These are phyloP conservation scores for Congeria kusceri DNA, from an alignment of 2,888 invertebrate species.

Conservation along the genomic window DNA sequence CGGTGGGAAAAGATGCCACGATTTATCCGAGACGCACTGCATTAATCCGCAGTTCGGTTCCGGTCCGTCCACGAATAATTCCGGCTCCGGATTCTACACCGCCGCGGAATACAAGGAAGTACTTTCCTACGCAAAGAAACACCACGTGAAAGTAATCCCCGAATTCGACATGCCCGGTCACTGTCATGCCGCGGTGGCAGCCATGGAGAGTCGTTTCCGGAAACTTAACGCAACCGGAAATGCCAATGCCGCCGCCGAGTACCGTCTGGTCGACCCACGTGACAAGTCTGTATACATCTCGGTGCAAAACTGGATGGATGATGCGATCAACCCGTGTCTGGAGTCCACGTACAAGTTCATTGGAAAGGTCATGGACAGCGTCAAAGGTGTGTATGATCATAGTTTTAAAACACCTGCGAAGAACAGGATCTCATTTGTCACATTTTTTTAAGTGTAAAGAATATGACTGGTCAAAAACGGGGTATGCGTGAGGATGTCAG, in stretches of 20 bases:
- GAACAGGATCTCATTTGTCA: too few species aligned
- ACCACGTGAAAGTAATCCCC: conserved; percentile 81
- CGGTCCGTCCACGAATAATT: conserved; percentile 64
- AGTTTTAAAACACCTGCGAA: too few species aligned
- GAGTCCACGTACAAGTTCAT: conserved; percentile 77
- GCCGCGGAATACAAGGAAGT: conserved; percentile 75
- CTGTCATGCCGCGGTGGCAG: conserved; percentile 78
- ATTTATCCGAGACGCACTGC: conserved; percentile 67
- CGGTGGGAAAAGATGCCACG: conserved; percentile 71
- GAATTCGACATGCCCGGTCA: conserved; percentile 84
- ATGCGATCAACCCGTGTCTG: conserved; percentile 78
- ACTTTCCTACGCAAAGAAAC: conserved; percentile 75
- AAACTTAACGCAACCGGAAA: conserved; percentile 42
- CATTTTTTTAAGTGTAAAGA: too few species aligned
- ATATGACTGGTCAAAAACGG: too few species aligned
- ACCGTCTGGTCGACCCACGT: conserved; percentile 70
- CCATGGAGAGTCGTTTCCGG: conserved; percentile 78
- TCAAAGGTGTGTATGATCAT: conserved; percentile 32
- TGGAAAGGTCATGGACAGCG: conserved; percentile 66
- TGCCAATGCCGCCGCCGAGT: conserved; percentile 53
- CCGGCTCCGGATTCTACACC: conserved; percentile 73
- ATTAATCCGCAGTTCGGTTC: conserved; percentile 76
- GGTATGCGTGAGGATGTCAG: too few species aligned
- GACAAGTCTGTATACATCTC: conserved; percentile 70
- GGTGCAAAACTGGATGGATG: conserved; percentile 75